A percentile compares a stretch with the other conserved stretches of the same genome.
These are phyloP conservation scores for Drosophila pseudotakahashii DNA, from an alignment of 2,888 invertebrate species.

Conservation along the genomic window DNA sequence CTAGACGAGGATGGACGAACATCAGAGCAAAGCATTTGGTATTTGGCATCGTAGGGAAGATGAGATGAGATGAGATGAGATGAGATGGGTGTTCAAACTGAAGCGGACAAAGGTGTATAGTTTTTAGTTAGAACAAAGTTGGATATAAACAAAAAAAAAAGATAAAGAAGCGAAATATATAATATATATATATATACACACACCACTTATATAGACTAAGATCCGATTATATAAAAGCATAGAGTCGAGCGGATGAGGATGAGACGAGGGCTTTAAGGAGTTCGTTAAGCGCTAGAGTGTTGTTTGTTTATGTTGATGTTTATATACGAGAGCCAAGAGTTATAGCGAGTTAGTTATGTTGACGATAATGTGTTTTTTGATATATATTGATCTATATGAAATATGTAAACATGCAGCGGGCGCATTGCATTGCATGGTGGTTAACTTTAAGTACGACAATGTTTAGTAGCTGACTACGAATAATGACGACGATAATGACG, in stretches of 20 bases:
- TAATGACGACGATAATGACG: constrained; percentile 30
- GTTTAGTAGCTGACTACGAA: constrained; percentile 47
- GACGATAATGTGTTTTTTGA: constrained; percentile 67
- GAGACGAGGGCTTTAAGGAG: constrained; percentile 30
- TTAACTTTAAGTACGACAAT: constrained; percentile 52
- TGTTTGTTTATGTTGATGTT: constrained; percentile 79
- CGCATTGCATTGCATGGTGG: constrained; percentile 31
- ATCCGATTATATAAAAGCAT: constrained; percentile 18
- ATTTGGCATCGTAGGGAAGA: constrained; percentile 23
- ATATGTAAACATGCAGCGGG: too few species aligned
- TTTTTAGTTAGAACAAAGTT: constrained; percentile 76
- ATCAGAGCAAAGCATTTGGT: constrained; percentile 36
- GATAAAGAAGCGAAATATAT: constrained; percentile 14
- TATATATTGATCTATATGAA: constrained; percentile 48
- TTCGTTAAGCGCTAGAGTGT: constrained; percentile 71
- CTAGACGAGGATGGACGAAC: neutral
- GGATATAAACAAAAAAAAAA: constrained; percentile 41
- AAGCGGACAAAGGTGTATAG: constrained; percentile 65
- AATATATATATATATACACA: constrained; percentile 29
- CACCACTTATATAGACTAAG: constrained; percentile 40
- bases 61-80: neutral
- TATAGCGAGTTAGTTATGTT: constrained; percentile 76
- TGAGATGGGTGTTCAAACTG: constrained; percentile 38
- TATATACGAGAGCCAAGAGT: constrained; percentile 69
- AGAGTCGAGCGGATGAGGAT: constrained; percentile 5